Conservation (phyloP, 2,888 invertebrate genomes). For the Calameuta filiformis region DNA sequence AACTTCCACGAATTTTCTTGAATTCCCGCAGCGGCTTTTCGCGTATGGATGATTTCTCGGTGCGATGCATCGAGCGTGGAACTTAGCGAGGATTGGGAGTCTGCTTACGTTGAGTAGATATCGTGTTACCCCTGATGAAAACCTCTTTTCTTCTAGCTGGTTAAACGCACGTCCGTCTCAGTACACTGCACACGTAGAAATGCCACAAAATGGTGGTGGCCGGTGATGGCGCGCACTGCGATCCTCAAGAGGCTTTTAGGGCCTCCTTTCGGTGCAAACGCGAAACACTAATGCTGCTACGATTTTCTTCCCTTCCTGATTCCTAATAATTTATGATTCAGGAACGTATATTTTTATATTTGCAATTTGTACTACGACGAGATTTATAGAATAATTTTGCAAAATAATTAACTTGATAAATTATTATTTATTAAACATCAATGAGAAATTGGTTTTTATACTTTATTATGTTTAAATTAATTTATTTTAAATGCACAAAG, state of each 20-base stretch:
- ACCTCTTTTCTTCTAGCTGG: neutral
- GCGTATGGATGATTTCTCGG: neutral
- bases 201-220: slow-evolving; percentile 42
- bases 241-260: slow-evolving; percentile 25
- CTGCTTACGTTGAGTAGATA: neutral
- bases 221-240: slow-evolving; percentile 27
- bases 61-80: neutral
- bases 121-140: neutral
- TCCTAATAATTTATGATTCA: neutral
- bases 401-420: neutral
- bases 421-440: slow-evolving; percentile 21
- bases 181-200: slow-evolving; percentile 47
- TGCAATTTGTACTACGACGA: neutral
- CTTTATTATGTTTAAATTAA: slow-evolving; percentile 19
- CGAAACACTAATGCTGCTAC: neutral
- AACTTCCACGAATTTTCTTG: slow-evolving; percentile 8
- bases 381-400: neutral
- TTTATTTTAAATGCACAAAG: neutral
- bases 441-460: slow-evolving; percentile 18
- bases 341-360: neutral
- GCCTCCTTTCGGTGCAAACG: slow-evolving; percentile 25
- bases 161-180: slow-evolving; percentile 30
- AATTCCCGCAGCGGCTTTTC: neutral
- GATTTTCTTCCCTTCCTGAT: neutral
- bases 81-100: neutral